These are phyloP conservation scores for Ophioderma brevispina DNA, from an alignment of 35 echinoderm and acorn worm genomes.

Conservation along the genomic window DNA sequence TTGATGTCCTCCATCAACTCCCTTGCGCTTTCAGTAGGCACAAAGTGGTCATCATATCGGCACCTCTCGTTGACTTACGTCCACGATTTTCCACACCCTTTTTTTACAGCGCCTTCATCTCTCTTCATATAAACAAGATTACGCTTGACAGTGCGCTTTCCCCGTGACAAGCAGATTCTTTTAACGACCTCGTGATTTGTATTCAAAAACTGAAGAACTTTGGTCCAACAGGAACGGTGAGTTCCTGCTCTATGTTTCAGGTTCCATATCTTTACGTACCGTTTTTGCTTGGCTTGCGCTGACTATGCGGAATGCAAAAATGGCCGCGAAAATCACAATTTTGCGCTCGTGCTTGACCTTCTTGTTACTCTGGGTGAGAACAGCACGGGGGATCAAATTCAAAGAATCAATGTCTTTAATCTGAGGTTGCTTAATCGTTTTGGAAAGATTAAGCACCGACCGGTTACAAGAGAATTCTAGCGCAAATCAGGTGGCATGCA, in stretches of 20 bases:
- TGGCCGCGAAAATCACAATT: slow-evolving; percentile 28
- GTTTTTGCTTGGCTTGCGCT: slow-evolving; percentile 22
- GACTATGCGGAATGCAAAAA: slow-evolving; percentile 36
- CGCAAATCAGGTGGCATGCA: too few species aligned
- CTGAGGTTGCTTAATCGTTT: background rate
- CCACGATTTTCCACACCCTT: slow-evolving; percentile 31
- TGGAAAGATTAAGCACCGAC: too few species aligned
- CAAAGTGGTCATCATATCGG: slow-evolving; percentile 69
- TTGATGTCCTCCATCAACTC: slow-evolving; percentile 29
- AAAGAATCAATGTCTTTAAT: slow-evolving; percentile 35
- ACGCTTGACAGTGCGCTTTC: slow-evolving; percentile 65
- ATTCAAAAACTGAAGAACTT: slow-evolving; percentile 32
- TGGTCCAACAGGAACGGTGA: slow-evolving; percentile 32
- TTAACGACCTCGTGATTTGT: background rate
- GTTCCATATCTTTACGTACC: too few species aligned
- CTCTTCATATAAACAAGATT: slow-evolving; percentile 51
- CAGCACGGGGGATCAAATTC: slow-evolving; percentile 52
- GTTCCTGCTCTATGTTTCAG: background rate
- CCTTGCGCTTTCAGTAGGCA: slow-evolving; percentile 44
- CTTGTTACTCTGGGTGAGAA: too few species aligned
- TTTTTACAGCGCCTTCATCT: slow-evolving; percentile 17
- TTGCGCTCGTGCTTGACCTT: slow-evolving; percentile 5
- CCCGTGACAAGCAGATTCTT: slow-evolving; percentile 43
- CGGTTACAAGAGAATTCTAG: too few species aligned
- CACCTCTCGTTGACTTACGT: slow-evolving; percentile 47